Evolutionary conservation across 1,140 invertebrate species (phyloP).

Genomic region (Dendroctonus ponderosae): DNA sequence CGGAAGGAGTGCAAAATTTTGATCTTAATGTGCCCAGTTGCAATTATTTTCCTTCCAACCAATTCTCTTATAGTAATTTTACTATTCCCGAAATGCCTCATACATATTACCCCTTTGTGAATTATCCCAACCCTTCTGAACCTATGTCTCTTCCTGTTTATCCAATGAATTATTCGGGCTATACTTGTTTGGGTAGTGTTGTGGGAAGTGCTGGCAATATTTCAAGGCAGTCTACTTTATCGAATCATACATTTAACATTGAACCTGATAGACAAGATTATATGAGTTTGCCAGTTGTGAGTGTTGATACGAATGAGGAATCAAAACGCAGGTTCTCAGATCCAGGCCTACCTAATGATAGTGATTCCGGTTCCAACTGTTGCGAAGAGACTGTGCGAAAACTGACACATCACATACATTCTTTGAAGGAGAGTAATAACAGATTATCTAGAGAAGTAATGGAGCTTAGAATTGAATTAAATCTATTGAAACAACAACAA

Average conservation of each 20-base stretch:
- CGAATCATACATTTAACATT: conserved; percentile 30
- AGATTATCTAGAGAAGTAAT: conserved; percentile 57
- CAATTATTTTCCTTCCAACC: conserved; percentile 53
- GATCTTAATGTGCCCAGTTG: conserved; percentile 41
- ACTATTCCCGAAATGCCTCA: conserved; percentile 38
- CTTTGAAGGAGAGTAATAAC: conserved; percentile 55
- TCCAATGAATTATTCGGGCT: conserved; percentile 46
- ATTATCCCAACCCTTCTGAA: conserved; percentile 53
- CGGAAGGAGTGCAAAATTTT: conserved; percentile 34
- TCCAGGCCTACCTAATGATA: conserved; percentile 57
- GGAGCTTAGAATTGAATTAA: conserved; percentile 56
- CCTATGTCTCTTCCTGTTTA: conserved; percentile 56
- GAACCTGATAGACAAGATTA: conserved; percentile 50
- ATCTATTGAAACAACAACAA: conserved; percentile 51
- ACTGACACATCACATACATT: conserved; percentile 55
- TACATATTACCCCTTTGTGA: conserved; percentile 51
- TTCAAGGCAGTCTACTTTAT: conserved; percentile 29
- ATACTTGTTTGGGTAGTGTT: conserved; percentile 35
- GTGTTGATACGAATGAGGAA: conserved; percentile 46
- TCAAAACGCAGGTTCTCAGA: conserved; percentile 57
- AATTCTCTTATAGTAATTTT: conserved; percentile 52
- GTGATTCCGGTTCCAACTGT: conserved; percentile 54
- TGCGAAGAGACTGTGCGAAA: conserved; percentile 53
- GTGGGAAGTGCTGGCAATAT: conserved; percentile 45
- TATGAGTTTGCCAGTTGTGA: conserved; percentile 54